Percentiles rank a stretch among this genome's conserved stretches.
Evolutionary conservation across 2,888 invertebrate species (phyloP).

Genomic region (Chymomyza amoena): DNA sequence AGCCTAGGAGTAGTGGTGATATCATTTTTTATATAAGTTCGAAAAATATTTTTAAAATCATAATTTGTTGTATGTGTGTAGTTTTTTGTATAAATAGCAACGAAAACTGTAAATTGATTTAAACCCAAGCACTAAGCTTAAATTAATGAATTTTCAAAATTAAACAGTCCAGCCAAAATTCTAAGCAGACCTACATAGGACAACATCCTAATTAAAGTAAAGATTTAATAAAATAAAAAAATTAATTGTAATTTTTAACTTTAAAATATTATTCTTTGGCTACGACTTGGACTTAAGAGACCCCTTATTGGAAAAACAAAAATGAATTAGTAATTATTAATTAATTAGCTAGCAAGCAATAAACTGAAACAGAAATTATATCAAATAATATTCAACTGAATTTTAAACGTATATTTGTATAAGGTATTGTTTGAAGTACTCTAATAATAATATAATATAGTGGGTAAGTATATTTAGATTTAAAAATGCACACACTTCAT

Average conservation of each 20-base stretch:
- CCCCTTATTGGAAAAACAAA: too few species aligned
- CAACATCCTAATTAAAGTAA: not conserved
- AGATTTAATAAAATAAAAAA: too few species aligned
- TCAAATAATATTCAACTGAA: constrained; percentile 14
- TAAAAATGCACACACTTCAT: constrained; percentile 8
- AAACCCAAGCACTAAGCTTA: constrained; percentile 5
- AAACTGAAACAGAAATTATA: too few species aligned
- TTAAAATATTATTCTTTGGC: too few species aligned
- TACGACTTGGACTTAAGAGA: too few species aligned
- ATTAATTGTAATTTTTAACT: too few species aligned
- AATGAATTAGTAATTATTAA: too few species aligned
- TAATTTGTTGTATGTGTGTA: not conserved
- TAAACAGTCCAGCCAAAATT: not conserved
- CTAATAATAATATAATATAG: not conserved
- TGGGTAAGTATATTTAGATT: not conserved
- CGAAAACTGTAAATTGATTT: not conserved
- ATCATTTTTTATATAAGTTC: constrained; percentile 47
- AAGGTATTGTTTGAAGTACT: constrained; percentile 11
- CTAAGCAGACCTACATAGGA: not conserved
- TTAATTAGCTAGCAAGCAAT: too few species aligned
- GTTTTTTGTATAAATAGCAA: constrained; percentile 12
- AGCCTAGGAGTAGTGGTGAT: constrained; percentile 77
- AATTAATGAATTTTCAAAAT: constrained; percentile 31
- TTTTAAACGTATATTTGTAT: constrained; percentile 22
- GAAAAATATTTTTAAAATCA: not conserved